Evolutionary conservation across 2,888 invertebrate species (phyloP).

Genomic region (Pasiphila rectangulata): DNA sequence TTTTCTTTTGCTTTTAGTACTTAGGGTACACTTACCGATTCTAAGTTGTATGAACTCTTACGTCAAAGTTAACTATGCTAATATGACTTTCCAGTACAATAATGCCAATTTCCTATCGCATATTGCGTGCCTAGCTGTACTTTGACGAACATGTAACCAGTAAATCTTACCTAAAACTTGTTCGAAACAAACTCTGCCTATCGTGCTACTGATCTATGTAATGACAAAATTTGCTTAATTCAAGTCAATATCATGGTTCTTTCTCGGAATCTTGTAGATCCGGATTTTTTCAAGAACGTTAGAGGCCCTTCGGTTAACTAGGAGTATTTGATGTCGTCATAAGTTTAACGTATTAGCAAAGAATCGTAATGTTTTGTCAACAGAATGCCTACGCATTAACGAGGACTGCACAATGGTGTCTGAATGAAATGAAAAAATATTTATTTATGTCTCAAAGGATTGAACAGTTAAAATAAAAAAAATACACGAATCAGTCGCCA

Average conservation of each 20-base stretch:
- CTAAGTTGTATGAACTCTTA: constrained; percentile 1
- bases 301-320: constrained; percentile 18
- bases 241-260: constrained; percentile 13
- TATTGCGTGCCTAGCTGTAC: constrained; percentile 19
- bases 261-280: constrained; percentile 21
- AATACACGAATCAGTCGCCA: too few relatives aligned
- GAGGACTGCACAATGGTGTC: background rate
- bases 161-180: constrained; percentile 24
- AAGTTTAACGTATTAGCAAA: background rate
- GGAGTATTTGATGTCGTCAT: constrained; percentile 2
- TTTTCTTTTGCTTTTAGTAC: too few relatives aligned
- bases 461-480: too few relatives aligned
- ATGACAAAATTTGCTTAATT: constrained; percentile 10
- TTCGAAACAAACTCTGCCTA: constrained; percentile 8
- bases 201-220: constrained; percentile 18
- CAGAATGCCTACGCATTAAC: background rate
- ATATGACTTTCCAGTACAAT: constrained; percentile 12
- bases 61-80: constrained; percentile 7
- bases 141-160: constrained; percentile 8
- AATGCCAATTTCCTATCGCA: constrained; percentile 12
- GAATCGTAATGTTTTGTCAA: constrained; percentile 7
- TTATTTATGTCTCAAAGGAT: too few relatives aligned
- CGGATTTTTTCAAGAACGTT: constrained; percentile 16
- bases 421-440: too few relatives aligned
- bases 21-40: too few relatives aligned